A percentile compares a stretch with the other conserved stretches of the same genome.
Evolutionary conservation across 2,113 vertebrate species (phyloP).

Genomic region (Ibidorhyncha struthersii): DNA sequence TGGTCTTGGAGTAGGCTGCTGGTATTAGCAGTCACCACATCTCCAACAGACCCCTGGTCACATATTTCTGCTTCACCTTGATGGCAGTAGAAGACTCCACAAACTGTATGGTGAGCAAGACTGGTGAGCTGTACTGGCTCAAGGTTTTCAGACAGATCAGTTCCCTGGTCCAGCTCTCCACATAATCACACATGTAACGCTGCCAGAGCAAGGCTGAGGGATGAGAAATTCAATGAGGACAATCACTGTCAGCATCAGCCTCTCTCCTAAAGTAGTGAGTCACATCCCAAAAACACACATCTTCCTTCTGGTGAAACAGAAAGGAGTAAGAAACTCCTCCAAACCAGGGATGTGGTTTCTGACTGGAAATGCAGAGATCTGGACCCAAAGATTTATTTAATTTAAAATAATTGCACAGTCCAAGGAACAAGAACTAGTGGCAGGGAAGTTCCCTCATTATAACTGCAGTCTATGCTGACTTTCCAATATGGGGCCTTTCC

Average conservation of each 20-base stretch:
- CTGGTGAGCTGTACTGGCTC: neutral
- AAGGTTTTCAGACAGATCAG: neutral
- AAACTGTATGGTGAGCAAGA: rapidly evolving
- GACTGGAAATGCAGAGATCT: neutral
- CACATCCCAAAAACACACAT: neutral
- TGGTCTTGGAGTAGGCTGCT: neutral
- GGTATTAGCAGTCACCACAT: neutral
- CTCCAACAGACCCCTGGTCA: neutral
- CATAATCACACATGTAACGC: neutral
- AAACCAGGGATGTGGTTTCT: neutral
- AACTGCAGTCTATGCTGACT: rapidly evolving
- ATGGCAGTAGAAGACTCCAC: neutral
- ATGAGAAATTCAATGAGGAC: neutral
- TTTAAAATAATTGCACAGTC: neutral
- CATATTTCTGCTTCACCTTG: neutral
- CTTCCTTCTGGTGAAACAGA: neutral
- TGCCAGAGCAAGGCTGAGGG: neutral
- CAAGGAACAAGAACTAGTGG: neutral
- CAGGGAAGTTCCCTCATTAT: neutral
- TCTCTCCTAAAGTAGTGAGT: neutral
- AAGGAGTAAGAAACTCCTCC: neutral
- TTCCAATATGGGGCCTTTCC: neutral
- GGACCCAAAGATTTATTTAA: neutral
- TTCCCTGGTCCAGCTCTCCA: neutral
- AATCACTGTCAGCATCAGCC: neutral